phyloP scores from a whole-genome alignment of 2,113 vertebrate species.

The Oryzias javanicus region DNA sequence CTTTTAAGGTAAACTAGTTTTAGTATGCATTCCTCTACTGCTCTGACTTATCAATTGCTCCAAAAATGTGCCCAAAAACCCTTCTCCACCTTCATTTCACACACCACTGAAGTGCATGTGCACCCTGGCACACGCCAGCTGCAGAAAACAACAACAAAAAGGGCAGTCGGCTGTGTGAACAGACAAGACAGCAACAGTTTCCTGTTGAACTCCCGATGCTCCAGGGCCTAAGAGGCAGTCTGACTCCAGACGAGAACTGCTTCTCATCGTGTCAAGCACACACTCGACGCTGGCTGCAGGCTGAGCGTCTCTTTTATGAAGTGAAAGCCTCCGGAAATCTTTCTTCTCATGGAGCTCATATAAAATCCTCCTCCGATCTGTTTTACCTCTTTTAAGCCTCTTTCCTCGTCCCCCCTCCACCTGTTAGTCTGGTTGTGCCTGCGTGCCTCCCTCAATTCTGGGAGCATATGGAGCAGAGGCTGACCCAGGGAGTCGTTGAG shows the following conservation, averaged over 20 bases:
- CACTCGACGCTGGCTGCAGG: constrained; percentile 44
- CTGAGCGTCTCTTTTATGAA: constrained; percentile 30
- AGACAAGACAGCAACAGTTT: constrained; percentile 33
- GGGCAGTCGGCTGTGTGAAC: background rate
- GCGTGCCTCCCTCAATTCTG: constrained; percentile 60
- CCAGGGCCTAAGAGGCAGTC: constrained; percentile 11
- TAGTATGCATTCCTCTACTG: no score
- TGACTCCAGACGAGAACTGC: constrained; percentile 16
- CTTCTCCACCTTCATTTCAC: background rate
- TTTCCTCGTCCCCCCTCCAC: constrained; percentile 50
- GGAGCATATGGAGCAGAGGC: constrained; percentile 74
- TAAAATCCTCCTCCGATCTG: constrained; percentile 50
- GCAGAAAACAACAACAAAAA: background rate
- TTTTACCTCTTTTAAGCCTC: constrained; percentile 62
- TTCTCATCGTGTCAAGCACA: constrained; percentile 25
- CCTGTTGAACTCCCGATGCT: constrained; percentile 13
- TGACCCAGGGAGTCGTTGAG: constrained; percentile 71
- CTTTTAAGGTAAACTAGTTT: no score
- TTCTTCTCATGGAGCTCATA: constrained; percentile 60
- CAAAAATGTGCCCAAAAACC: background rate
- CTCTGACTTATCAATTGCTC: background rate
- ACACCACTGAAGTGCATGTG: no score
- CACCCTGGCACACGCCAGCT: no score
- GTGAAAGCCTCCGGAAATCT: constrained; percentile 44
- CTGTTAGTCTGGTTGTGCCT: constrained; percentile 60